Conservation (phyloP, 2,888 invertebrate genomes). For the Eristalinus aeneus region DNA sequence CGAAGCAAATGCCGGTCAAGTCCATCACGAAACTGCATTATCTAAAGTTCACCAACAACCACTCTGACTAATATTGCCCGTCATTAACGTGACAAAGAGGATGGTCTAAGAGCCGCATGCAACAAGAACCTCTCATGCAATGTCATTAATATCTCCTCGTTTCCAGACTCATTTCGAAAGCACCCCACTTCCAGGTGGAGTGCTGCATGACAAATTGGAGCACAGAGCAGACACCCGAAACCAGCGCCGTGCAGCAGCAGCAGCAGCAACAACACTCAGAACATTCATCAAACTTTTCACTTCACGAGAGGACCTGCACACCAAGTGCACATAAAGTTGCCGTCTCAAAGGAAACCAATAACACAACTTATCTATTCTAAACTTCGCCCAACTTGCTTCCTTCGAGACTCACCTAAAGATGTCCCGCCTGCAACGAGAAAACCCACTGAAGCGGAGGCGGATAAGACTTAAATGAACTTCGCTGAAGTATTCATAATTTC, state of each 20-base stretch:
- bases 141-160: too few relatives aligned
- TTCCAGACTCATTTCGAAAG: too few relatives aligned
- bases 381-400: not conserved
- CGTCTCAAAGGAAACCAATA: not conserved
- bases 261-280: not conserved
- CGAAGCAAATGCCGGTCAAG: too few relatives aligned
- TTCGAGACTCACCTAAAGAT: not conserved
- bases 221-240: not conserved
- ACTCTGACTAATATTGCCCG: too few relatives aligned
- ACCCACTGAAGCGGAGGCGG: not conserved
- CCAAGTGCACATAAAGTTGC: not conserved
- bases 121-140: too few relatives aligned
- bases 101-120: too few relatives aligned
- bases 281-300: not conserved
- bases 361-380: not conserved
- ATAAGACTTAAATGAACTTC: conserved; percentile 11
- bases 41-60: too few relatives aligned
- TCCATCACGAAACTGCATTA: too few relatives aligned
- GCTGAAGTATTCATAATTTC: conserved; percentile 50
- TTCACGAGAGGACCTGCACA: not conserved
- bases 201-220: not conserved
- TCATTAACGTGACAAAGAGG: not conserved
- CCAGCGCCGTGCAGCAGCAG: not conserved
- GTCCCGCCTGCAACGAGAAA: not conserved
- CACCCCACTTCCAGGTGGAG: too few relatives aligned